These are phyloP conservation scores for Peromyscus aztecus DNA, from an alignment of 2,797 vertebrate genomes.

Conservation along the genomic window DNA sequence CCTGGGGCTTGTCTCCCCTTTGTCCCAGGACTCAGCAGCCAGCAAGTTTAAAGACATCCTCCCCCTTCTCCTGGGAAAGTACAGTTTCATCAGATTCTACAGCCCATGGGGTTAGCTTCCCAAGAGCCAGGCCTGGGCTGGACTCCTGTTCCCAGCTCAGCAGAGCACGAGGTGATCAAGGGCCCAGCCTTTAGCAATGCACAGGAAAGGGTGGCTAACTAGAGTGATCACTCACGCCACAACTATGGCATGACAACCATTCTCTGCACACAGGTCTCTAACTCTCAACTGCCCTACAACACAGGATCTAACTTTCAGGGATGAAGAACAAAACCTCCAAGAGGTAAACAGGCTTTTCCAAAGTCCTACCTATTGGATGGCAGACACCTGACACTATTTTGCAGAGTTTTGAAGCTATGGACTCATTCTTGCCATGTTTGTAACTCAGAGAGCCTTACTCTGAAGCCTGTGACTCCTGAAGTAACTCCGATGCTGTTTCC, in stretches of 20 bases:
- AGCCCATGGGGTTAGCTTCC: slow-evolving; percentile 77
- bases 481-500: background rate
- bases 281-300: background rate
- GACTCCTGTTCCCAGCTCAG: slow-evolving; percentile 56
- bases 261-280: background rate
- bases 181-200: background rate
- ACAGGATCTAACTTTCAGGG: background rate
- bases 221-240: background rate
- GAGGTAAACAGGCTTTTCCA: background rate
- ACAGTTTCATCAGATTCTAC: slow-evolving; percentile 71
- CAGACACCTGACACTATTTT: background rate
- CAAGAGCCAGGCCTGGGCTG: slow-evolving; percentile 63
- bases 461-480: background rate
- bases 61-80: slow-evolving; percentile 83
- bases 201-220: background rate
- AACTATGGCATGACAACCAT: background rate
- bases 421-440: background rate
- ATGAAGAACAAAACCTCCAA: slow-evolving; percentile 24
- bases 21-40: slow-evolving; percentile 82
- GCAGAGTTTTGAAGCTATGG: background rate
- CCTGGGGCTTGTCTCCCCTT: slow-evolving; percentile 82
- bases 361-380: background rate
- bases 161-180: slow-evolving; percentile 37
- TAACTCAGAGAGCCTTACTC: background rate
- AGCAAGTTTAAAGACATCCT: slow-evolving; percentile 79